Percentiles rank a stretch among this genome's conserved stretches.
These are phyloP conservation scores for Agrochola lychnidis DNA, from an alignment of 2,888 invertebrate species.

Conservation along the genomic window DNA sequence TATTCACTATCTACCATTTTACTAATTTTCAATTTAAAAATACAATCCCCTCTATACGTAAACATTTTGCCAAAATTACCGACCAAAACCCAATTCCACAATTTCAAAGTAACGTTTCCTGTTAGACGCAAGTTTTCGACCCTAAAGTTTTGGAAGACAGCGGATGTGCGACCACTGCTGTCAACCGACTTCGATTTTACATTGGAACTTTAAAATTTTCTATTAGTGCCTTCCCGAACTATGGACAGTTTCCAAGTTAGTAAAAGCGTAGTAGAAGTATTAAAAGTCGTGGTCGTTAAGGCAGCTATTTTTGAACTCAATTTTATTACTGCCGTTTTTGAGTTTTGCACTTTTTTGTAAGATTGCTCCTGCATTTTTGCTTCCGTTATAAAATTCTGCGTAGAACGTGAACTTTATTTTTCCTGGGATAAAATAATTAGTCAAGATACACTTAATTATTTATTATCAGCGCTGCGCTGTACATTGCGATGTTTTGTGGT, in stretches of 20 bases:
- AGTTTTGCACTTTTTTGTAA: conserved; percentile 9
- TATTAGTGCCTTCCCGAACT: conserved; percentile 56
- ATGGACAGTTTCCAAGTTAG: conserved; percentile 60
- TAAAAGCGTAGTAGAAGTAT: conserved; percentile 39
- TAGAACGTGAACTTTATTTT: background rate
- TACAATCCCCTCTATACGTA: conserved; percentile 13
- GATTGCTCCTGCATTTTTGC: background rate
- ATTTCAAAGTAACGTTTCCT: conserved; percentile 61
- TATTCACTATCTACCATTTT: background rate
- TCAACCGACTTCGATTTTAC: conserved; percentile 68
- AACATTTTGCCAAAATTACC: conserved; percentile 58
- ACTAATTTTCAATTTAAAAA: background rate
- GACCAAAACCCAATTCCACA: conserved; percentile 51
- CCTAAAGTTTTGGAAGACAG: conserved; percentile 64
- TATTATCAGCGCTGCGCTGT: background rate
- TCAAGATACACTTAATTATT: background rate
- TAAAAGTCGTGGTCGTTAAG: conserved; percentile 47
- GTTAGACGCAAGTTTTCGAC: conserved; percentile 59
- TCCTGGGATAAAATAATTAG: background rate
- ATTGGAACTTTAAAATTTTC: conserved; percentile 68
- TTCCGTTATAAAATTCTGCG: background rate
- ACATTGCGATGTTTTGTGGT: background rate
- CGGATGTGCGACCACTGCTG: conserved; percentile 65
- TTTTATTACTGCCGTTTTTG: conserved; percentile 32
- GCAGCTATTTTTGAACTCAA: conserved; percentile 6